These are phyloP conservation scores for Lasioglossum morio DNA, from an alignment of 2,888 invertebrate species.

Conservation along the genomic window DNA sequence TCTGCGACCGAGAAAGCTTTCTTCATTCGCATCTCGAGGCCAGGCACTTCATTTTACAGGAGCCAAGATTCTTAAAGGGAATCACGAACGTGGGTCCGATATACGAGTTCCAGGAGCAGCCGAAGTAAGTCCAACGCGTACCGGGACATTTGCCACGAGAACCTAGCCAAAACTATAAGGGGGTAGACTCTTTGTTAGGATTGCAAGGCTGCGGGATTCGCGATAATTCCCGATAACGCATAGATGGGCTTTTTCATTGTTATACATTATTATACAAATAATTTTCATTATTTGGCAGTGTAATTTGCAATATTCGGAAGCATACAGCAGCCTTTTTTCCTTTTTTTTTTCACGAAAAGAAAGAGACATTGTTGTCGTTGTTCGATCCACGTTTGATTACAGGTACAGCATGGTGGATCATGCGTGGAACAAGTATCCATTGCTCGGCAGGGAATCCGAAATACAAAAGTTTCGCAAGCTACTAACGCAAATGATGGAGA, in stretches of 20 bases:
- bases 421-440: constrained; percentile 81
- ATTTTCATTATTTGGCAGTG: too few relatives aligned
- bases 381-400: not conserved
- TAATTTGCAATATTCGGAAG: too few relatives aligned
- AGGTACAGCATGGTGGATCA: constrained; percentile 61
- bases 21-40: constrained; percentile 88
- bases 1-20: constrained; percentile 89
- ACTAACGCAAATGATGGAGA: constrained; percentile 63
- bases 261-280: too few relatives aligned
- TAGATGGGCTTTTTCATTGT: too few relatives aligned
- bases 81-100: constrained; percentile 88
- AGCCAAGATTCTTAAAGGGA: constrained; percentile 87
- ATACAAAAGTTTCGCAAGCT: constrained; percentile 77
- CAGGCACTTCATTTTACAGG: constrained; percentile 87
- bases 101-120: constrained; percentile 87
- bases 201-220: too few relatives aligned
- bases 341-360: too few relatives aligned
- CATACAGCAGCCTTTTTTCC: too few relatives aligned
- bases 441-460: constrained; percentile 86
- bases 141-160: not conserved
- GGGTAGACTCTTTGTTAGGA: too few relatives aligned
- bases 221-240: too few relatives aligned
- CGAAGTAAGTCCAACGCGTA: constrained; percentile 66
- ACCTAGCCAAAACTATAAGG: too few relatives aligned
- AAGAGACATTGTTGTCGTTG: not conserved